A percentile compares a stretch with the other conserved stretches of the same genome.
phyloP scores from a whole-genome alignment of 37 sponge, comb jelly and placozoan genomes.

The Mnemiopsis leidyi region DNA sequence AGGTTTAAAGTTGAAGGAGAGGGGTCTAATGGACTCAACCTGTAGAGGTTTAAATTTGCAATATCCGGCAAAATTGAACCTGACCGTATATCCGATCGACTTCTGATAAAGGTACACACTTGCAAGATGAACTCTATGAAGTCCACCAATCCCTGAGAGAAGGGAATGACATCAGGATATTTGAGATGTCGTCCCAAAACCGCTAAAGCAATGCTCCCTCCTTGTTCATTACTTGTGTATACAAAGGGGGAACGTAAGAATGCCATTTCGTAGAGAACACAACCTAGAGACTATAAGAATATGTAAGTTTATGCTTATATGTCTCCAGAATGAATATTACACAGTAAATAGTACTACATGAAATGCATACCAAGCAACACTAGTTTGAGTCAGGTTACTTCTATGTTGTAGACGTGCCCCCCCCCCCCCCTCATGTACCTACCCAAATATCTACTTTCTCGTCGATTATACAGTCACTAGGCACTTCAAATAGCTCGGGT shows the following conservation, averaged over 20 bases:
- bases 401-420: too few species aligned
- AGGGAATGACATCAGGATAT: background rate
- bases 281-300: conserved; percentile 77
- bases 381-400: too few species aligned
- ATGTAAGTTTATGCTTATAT: too few species aligned
- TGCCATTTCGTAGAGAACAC: conserved; percentile 82
- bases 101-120: too few species aligned
- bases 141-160: conserved; percentile 5
- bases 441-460: conserved; percentile 84
- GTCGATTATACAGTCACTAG: conserved; percentile 76
- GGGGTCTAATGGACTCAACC: too few species aligned
- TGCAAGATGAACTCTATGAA: conserved; percentile 48
- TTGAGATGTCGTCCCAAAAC: background rate
- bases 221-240: conserved; percentile 26
- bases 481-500: conserved; percentile 92
- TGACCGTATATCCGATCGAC: too few species aligned
- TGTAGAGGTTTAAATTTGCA: too few species aligned
- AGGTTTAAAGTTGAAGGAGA: too few species aligned
- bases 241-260: conserved; percentile 68
- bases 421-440: background rate
- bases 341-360: too few species aligned
- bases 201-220: conserved; percentile 50
- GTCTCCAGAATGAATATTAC: too few species aligned
- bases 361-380: too few species aligned
- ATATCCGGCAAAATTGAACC: too few species aligned